phyloP scores from a whole-genome alignment of 2,113 vertebrate species.

The Aphyosemion australe region DNA sequence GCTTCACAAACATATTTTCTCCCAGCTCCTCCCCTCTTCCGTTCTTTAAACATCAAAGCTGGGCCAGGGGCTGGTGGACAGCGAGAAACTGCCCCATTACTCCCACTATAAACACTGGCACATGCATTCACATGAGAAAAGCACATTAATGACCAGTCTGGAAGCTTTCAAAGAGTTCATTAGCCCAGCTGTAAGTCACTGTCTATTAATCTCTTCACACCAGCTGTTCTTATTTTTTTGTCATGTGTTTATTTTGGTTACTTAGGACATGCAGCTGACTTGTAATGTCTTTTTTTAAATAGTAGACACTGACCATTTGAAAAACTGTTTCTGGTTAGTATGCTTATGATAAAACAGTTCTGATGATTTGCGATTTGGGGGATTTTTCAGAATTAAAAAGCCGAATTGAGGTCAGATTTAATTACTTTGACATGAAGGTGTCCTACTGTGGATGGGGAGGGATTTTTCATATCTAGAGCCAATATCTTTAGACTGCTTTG shows the following conservation, averaged over 20 bases:
- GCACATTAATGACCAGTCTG: constrained; percentile 19
- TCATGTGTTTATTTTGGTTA: neutral
- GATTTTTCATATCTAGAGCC: too few species aligned
- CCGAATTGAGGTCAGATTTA: too few species aligned
- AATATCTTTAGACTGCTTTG: too few species aligned
- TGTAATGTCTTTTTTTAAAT: neutral
- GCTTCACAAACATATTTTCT: neutral
- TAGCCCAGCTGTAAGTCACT: neutral
- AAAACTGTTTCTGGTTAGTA: neutral
- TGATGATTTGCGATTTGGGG: too few species aligned
- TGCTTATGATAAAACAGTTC: neutral
- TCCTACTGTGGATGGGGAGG: too few species aligned
- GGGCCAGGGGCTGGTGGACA: constrained; percentile 44
- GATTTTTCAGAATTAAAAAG: too few species aligned
- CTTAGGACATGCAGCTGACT: too few species aligned
- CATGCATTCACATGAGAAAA: constrained; percentile 4
- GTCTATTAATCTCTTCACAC: neutral
- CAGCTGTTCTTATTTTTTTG: neutral
- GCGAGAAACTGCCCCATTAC: constrained; percentile 45
- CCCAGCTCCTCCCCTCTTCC: constrained; percentile 12
- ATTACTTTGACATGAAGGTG: too few species aligned
- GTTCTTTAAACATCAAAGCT: constrained; percentile 55
- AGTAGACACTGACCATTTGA: neutral
- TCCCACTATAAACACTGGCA: constrained; percentile 12
- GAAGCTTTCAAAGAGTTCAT: constrained; percentile 16